phyloP scores from a whole-genome alignment of 2,888 invertebrate species.

The Lasioglossum villosulum region DNA sequence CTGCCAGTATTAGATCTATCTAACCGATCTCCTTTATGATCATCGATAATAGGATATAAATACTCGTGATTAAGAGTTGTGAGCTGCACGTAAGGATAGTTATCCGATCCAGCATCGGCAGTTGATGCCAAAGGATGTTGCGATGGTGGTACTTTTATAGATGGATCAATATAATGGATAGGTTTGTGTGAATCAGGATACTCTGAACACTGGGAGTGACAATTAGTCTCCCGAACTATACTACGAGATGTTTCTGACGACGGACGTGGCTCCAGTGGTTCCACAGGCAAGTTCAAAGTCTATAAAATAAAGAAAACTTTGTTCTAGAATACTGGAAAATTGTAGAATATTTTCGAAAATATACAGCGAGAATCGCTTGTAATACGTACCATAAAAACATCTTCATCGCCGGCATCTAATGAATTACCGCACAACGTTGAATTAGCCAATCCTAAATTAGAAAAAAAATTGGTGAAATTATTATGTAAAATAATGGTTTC shows the following conservation, averaged over 20 bases:
- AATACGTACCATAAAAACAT: constrained; percentile 95
- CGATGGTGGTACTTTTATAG: constrained; percentile 67
- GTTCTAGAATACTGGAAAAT: not conserved
- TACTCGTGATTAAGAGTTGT: constrained; percentile 93
- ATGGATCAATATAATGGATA: constrained; percentile 78
- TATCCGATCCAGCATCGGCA: constrained; percentile 85
- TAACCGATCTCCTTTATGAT: constrained; percentile 83
- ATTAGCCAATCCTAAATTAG: constrained; percentile 90
- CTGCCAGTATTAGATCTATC: constrained; percentile 81
- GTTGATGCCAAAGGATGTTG: constrained; percentile 78
- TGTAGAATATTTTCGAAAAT: not conserved
- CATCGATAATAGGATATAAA: constrained; percentile 91
- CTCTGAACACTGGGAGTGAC: constrained; percentile 79
- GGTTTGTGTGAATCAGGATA: constrained; percentile 79
- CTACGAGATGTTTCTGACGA: constrained; percentile 79
- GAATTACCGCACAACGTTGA: constrained; percentile 89
- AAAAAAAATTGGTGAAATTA: constrained; percentile 50
- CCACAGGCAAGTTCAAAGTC: constrained; percentile 94
- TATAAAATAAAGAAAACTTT: constrained; percentile 82
- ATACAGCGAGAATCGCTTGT: constrained; percentile 74
- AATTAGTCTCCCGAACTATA: constrained; percentile 76
- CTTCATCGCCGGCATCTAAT: constrained; percentile 94
- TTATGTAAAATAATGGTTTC: not conserved
- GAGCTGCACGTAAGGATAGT: constrained; percentile 94
- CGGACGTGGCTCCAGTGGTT: constrained; percentile 91